Conservation (phyloP, 2,113 vertebrate species). For the Calyptomena viridis region DNA sequence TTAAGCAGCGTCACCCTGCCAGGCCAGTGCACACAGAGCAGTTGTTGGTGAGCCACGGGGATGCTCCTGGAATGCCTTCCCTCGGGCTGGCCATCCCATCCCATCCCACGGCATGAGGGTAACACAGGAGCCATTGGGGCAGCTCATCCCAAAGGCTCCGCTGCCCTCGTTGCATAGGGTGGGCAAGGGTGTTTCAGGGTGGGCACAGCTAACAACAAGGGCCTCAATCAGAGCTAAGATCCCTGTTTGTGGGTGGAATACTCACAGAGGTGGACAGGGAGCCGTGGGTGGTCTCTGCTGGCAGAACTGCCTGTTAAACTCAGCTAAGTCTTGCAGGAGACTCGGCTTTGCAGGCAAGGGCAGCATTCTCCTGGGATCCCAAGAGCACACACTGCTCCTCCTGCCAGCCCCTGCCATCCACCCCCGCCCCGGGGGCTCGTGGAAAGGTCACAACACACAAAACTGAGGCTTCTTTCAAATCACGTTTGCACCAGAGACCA, state of each 20-base stretch:
- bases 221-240: neutral
- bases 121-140: neutral
- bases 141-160: neutral
- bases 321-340: neutral
- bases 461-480: neutral
- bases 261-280: neutral
- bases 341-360: rapidly evolving
- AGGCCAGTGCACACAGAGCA: neutral
- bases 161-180: neutral
- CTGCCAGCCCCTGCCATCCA: neutral
- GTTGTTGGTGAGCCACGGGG: neutral
- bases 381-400: neutral
- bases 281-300: neutral
- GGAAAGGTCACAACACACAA: neutral
- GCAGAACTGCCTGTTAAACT: neutral
- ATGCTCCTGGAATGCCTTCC: neutral
- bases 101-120: rapidly evolving
- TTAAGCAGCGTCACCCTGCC: neutral
- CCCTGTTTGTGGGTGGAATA: neutral
- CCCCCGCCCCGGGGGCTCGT: rapidly evolving
- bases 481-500: neutral
- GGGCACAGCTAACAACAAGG: neutral
- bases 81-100: rapidly evolving
- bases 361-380: neutral
- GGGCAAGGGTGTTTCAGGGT: neutral